Base-by-base conservation (phyloP, 1,140 invertebrate species). In the Diprion similis region DNA sequence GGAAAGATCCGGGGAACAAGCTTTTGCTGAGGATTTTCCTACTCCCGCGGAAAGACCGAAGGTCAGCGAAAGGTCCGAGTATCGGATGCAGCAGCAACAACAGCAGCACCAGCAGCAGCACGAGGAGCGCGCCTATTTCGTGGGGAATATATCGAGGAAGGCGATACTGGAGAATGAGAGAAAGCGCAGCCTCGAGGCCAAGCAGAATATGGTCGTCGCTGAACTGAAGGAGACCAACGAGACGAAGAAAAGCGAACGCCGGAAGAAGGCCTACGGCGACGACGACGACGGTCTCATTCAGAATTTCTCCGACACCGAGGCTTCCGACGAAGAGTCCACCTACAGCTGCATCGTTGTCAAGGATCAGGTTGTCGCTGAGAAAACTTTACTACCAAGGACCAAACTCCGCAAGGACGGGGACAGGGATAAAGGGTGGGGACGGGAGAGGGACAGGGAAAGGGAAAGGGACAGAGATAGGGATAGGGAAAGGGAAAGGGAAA, bases 381-480 rank as follows among this genome's bases (percentile, higher is more conserved):
- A 90, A 88, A 86, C 91, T 81, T 89, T 94, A 15, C 83, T 94
- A 71, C 94, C 93, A 7, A 89, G 94, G 66, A 94, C 93, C 0
- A 94, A 94, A 78, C 85, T 94, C 2, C 85, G 91, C 64, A 91
- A 91, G 64, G 86, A 89, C 48, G 87, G 85, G n/a, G 82, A 89
- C 77, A 78, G 81, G 82, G 24, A 85, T 75, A 77, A 19, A 76
- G 70, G 45, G 65, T 69, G 24, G 82, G 79, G 71, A 80, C 80
- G 73, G 84, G 82, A 13, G 68, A 83, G 73, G 83, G 84, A 65
- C 78, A 79, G 10, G 84, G 78, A 80, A 71, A 91, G 91, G 64
- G 86, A 89, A 47, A 87, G 85, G 17, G 82, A 89, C 77, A 78
- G 81, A 82, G 19, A 85, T 75, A 77, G 73, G 84, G 82, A 13